A percentile compares a stretch with the other conserved stretches of the same genome.
Evolutionary conservation across 2,888 invertebrate genomes (phyloP).

Genomic region (Muschampia plurimacula): DNA sequence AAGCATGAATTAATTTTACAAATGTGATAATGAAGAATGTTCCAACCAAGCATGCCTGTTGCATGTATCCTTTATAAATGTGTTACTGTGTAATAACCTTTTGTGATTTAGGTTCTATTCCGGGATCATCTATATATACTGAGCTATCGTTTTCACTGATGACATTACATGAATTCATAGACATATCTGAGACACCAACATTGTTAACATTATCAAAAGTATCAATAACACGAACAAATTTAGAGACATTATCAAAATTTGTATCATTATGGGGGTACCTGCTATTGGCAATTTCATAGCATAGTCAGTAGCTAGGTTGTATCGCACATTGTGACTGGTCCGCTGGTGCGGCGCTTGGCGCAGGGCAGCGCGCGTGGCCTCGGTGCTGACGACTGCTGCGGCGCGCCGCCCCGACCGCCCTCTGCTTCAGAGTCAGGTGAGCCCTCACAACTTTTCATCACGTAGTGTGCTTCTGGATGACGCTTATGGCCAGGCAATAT

Average conservation of each 20-base stretch:
- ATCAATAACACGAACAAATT: background rate
- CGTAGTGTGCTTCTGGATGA: constrained; percentile 39
- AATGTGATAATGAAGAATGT: constrained; percentile 47
- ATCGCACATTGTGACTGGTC: constrained; percentile 85
- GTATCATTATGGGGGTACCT: constrained; percentile 6
- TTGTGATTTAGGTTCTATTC: constrained; percentile 52
- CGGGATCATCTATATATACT: constrained; percentile 41
- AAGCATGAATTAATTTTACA: constrained; percentile 62
- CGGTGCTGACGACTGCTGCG: constrained; percentile 83
- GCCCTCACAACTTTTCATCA: constrained; percentile 44
- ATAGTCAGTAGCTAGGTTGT: constrained; percentile 81
- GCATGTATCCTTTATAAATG: constrained; percentile 64
- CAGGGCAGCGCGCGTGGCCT: constrained; percentile 83
- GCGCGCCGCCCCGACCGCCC: constrained; percentile 82
- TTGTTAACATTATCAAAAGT: background rate
- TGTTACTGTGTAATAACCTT: constrained; percentile 44
- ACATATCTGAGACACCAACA: no score
- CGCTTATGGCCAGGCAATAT: constrained; percentile 13
- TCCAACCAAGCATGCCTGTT: constrained; percentile 63
- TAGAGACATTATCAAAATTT: constrained; percentile 28
- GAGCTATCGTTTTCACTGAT: background rate
- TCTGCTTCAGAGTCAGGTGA: constrained; percentile 82
- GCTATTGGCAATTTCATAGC: constrained; percentile 65
- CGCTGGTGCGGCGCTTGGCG: constrained; percentile 85
- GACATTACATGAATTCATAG: constrained; percentile 9